Percentiles rank a stretch among this genome's conserved stretches.
phyloP scores from a whole-genome alignment of 2,888 invertebrate species.

The Anthrax anthrax region DNA sequence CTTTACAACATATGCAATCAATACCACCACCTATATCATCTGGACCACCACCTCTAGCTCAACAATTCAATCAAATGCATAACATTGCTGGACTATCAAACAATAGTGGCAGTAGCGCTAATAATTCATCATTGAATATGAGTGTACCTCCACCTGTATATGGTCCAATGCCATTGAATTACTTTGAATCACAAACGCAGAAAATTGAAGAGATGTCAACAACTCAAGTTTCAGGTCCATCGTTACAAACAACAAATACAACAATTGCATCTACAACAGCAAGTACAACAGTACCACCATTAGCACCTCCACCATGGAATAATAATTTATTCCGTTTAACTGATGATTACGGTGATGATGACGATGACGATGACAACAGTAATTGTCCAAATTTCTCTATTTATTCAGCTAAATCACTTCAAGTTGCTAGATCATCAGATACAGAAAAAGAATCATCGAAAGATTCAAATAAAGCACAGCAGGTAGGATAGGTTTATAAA shows the following conservation, averaged over 20 bases:
- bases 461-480: conserved; percentile 22
- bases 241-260: not conserved
- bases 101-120: too few species aligned
- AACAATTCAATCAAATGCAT: too few species aligned
- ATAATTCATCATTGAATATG: too few species aligned
- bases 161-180: not conserved
- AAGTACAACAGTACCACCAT: conserved; percentile 23
- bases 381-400: conserved; percentile 71
- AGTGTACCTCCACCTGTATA: not conserved
- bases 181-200: too few species aligned
- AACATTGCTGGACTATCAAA: too few species aligned
- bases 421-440: conserved; percentile 32
- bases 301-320: conserved; percentile 22
- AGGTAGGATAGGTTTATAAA: conserved; percentile 9
- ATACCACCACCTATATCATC: conserved; percentile 9
- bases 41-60: conserved; percentile 3
- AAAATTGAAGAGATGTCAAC: too few species aligned
- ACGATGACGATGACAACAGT: conserved; percentile 23
- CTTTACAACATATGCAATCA: not conserved
- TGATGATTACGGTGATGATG: conserved; percentile 31
- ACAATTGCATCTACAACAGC: conserved; percentile 10
- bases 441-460: conserved; percentile 12
- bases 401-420: conserved; percentile 68
- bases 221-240: not conserved
- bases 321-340: conserved; percentile 26